phyloP scores from a whole-genome alignment of 2,888 invertebrate species.

The Hypsopygia costalis region DNA sequence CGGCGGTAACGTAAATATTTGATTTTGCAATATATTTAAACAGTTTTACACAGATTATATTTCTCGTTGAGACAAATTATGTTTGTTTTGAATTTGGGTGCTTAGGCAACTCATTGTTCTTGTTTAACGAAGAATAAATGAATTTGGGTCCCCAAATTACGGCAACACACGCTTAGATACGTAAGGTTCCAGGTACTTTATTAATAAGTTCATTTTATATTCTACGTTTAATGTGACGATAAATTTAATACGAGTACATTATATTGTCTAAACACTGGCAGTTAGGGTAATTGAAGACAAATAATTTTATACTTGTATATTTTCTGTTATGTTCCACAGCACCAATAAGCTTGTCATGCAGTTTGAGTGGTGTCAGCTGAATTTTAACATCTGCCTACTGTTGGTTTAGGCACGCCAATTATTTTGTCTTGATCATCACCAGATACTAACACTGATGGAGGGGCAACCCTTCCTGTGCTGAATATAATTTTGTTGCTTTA shows the following conservation, averaged over 20 bases:
- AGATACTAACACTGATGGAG: too few species aligned
- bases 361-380: too few species aligned
- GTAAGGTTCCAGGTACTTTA: not conserved
- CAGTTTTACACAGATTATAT: slow-evolving; percentile 1
- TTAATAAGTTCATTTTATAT: not conserved
- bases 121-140: slow-evolving; percentile 8
- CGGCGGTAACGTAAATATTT: not conserved
- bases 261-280: too few species aligned
- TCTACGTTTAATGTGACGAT: not conserved
- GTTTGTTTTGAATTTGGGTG: slow-evolving; percentile 2
- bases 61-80: slow-evolving; percentile 6
- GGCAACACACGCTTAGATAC: not conserved
- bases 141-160: slow-evolving; percentile 6
- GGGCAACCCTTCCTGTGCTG: too few species aligned
- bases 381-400: too few species aligned
- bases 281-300: too few species aligned
- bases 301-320: too few species aligned
- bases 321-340: too few species aligned
- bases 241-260: not conserved
- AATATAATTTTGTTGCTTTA: too few species aligned
- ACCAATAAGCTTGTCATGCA: too few species aligned
- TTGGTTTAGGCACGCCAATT: too few species aligned
- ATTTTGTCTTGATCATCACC: too few species aligned
- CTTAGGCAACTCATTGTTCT: slow-evolving; percentile 1
- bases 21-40: slow-evolving; percentile 5